phyloP scores from a whole-genome alignment of 1,140 invertebrate species.

The Carposina sasakii region DNA sequence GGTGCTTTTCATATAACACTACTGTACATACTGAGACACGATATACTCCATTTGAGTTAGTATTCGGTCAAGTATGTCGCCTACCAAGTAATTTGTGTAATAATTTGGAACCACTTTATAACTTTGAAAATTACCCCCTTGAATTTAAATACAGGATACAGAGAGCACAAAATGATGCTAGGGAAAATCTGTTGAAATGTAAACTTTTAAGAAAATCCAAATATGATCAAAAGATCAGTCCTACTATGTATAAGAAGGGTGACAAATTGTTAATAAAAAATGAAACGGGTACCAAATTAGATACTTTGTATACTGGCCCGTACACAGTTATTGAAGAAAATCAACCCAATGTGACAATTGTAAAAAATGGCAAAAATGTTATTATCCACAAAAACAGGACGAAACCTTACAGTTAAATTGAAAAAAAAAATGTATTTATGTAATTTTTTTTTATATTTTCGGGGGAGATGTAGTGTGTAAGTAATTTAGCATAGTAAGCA shows the following conservation, averaged over 20 bases:
- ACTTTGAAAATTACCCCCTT: conserved; percentile 12
- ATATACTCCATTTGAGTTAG: background rate
- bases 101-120: conserved; percentile 15
- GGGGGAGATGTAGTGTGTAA: too few relatives aligned
- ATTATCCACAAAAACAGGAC: background rate
- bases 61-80: background rate
- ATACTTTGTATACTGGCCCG: conserved; percentile 9
- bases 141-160: conserved; percentile 18
- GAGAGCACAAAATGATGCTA: conserved; percentile 8
- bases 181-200: conserved; percentile 12
- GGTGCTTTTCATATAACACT: conserved; percentile 6
- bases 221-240: conserved; percentile 12
- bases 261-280: conserved; percentile 14
- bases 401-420: background rate
- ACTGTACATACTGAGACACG: background rate
- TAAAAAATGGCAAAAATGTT: background rate
- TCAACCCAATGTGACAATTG: conserved; percentile 6
- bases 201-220: conserved; percentile 9
- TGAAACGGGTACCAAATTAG: conserved; percentile 12
- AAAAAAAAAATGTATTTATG: too few relatives aligned
- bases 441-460: too few relatives aligned
- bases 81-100: background rate
- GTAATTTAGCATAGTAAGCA: too few relatives aligned
- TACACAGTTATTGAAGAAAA: conserved; percentile 8
- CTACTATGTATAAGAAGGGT: conserved; percentile 8